Evolutionary conservation across 35 echinoderm and acorn worm species (phyloP), one percentile per base, ranked within the genome.

Genomic region (Apostichopus parvimensis): DNA sequence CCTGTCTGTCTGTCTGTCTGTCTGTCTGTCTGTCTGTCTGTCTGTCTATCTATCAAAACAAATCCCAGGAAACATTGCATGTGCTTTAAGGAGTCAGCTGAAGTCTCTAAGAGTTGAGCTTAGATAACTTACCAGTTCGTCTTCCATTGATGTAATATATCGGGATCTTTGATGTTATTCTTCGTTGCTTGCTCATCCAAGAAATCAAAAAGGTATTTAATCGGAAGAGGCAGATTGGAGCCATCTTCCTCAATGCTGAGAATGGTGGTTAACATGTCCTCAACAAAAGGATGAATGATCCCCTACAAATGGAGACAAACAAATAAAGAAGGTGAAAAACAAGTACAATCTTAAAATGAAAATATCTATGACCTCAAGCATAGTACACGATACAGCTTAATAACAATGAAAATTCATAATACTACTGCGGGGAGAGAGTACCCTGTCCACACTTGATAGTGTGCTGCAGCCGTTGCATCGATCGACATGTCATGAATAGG

Each of bases 141-240:
- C 80, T 99, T 99, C 97, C 97, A 99, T 17, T 91, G 88, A 71
- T 99, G 97, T 2, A 93, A 83, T 5, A 99, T 92, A 53, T 99
- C 92, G 4, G 87, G 86, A 34, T 95, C 66, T 53, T 88, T 93
- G 71, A 99, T 93, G 20, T 93, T 87, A 52, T 99, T 92, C 78
- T 94, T 82, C 11, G 20, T 86, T 20, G 97, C 97, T 76, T 99
- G 95, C 17, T 99, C 97, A 87, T 99, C 97, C 56, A 96, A 87
- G 90, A 96, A 99, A 75, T 99, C 97, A 92, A 99, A 99, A 7
- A 95, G 88, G 88, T 99, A 99, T 79, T 99, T 99, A 66, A 99
- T 94, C 22, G 95, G 79, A 17, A 96, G 80, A 17, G 97, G 97
- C 6, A 99, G 73, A 22, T 82, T 93, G 18, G 77, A 77, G 6